These are phyloP conservation scores for Columba guinea DNA, from an alignment of 2,797 vertebrate genomes.

Conservation along the genomic window DNA sequence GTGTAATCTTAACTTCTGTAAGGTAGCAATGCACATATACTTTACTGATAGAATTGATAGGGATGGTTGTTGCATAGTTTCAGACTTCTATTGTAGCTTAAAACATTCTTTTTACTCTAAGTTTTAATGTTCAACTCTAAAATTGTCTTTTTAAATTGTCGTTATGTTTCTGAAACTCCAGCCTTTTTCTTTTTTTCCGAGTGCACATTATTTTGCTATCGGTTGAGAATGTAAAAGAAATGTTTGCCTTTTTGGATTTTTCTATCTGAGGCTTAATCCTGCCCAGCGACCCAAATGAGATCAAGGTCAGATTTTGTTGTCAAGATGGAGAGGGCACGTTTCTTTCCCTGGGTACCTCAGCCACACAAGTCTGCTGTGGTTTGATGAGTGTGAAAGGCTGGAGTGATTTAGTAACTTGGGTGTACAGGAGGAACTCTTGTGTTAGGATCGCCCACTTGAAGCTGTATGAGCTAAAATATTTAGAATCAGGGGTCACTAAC, in stretches of 20 bases:
- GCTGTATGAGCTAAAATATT: not conserved
- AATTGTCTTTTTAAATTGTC: not conserved
- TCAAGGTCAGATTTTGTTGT: not conserved
- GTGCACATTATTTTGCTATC: not conserved
- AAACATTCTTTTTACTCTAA: not conserved
- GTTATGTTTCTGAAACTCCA: not conserved
- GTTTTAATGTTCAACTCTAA: not conserved
- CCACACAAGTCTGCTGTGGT: not conserved
- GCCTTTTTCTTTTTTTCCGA: not conserved
- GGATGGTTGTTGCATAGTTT: not conserved
- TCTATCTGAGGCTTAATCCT: not conserved
- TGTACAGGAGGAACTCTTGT: not conserved
- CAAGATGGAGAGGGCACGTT: not conserved
- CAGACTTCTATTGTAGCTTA: not conserved
- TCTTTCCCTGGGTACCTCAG: not conserved
- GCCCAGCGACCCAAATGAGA: not conserved
- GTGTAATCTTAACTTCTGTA: not conserved
- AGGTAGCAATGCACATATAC: not conserved
- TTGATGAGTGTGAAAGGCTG: not conserved
- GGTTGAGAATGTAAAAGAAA: not conserved
- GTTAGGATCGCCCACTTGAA: not conserved
- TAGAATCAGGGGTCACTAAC: not conserved
- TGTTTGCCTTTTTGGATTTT: constrained; percentile 5
- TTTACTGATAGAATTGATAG: not conserved
- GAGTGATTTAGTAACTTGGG: not conserved